phyloP scores from a whole-genome alignment of 2,113 vertebrate species.

The Bufo gargarizans region DNA sequence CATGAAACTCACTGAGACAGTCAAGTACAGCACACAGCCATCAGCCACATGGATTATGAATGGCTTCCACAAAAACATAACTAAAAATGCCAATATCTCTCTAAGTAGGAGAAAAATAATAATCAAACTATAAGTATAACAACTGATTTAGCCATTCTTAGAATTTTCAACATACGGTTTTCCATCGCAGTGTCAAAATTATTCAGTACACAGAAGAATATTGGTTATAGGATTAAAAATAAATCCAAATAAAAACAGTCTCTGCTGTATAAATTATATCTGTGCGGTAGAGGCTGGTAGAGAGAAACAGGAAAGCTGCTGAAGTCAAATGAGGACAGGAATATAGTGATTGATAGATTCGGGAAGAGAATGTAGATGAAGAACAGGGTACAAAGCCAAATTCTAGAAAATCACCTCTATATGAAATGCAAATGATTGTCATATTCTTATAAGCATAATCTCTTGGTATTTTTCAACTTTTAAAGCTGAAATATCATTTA shows the following conservation, averaged over 20 bases:
- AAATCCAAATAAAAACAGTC: neutral
- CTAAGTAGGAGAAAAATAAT: no score
- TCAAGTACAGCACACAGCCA: no score
- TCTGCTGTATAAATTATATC: neutral
- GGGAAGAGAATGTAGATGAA: neutral
- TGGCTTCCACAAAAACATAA: no score
- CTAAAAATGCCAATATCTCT: no score
- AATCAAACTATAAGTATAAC: neutral
- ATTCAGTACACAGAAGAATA: neutral
- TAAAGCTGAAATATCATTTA: conserved; percentile 2
- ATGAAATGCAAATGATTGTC: conserved; percentile 18
- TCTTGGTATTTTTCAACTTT: conserved; percentile 6
- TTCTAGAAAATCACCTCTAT: neutral
- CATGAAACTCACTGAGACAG: no score
- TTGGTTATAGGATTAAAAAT: neutral
- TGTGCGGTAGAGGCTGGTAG: neutral
- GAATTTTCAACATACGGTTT: neutral
- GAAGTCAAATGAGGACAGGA: conserved; percentile 18
- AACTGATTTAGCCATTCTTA: neutral
- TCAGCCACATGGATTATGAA: no score
- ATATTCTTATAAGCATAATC: neutral
- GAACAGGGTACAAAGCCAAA: neutral
- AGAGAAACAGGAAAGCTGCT: neutral
- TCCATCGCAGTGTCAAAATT: neutral
- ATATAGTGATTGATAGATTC: conserved; percentile 23